These are phyloP conservation scores for Phallusia fumigata DNA, from an alignment of 23 tunicate species.

Conservation along the genomic window DNA sequence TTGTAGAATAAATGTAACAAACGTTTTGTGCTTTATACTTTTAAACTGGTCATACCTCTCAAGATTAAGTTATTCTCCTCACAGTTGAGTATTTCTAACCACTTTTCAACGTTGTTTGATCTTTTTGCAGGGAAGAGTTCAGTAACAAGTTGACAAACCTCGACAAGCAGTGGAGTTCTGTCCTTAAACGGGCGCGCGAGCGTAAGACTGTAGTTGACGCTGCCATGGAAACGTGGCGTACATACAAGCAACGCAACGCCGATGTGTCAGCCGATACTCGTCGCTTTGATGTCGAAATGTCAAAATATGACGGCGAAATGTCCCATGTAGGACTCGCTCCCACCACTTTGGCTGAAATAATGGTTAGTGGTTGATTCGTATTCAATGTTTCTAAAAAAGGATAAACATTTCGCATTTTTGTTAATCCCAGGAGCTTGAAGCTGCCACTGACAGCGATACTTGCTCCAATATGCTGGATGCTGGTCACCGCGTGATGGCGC, in stretches of 20 bases:
- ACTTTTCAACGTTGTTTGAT: too few species aligned
- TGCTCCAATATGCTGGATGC: slow-evolving; percentile 42
- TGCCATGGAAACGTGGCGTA: slow-evolving; percentile 35
- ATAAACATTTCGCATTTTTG: background rate
- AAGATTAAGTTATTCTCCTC: too few species aligned
- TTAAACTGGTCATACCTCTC: too few species aligned
- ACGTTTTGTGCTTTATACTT: too few species aligned
- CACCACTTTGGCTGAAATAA: background rate
- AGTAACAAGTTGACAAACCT: slow-evolving; percentile 31
- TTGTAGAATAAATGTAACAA: too few species aligned
- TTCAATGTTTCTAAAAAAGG: background rate
- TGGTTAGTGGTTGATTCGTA: background rate
- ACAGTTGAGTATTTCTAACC: too few species aligned
- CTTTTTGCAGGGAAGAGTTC: slow-evolving; percentile 34
- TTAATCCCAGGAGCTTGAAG: background rate
- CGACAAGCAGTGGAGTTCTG: slow-evolving; percentile 52
- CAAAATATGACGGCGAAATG: background rate
- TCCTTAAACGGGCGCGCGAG: slow-evolving; percentile 27
- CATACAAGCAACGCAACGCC: slow-evolving; percentile 19
- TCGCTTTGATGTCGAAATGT: background rate
- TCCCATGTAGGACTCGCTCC: background rate
- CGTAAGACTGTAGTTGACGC: slow-evolving; percentile 32
- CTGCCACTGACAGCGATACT: slow-evolving; percentile 14
- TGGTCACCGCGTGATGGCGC: slow-evolving; percentile 47
- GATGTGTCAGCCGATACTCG: background rate